Evolutionary conservation across 2,888 invertebrate species (phyloP), one percentile per base, ranked within the genome.

Genomic region (Fissipunctia ypsillon): DNA sequence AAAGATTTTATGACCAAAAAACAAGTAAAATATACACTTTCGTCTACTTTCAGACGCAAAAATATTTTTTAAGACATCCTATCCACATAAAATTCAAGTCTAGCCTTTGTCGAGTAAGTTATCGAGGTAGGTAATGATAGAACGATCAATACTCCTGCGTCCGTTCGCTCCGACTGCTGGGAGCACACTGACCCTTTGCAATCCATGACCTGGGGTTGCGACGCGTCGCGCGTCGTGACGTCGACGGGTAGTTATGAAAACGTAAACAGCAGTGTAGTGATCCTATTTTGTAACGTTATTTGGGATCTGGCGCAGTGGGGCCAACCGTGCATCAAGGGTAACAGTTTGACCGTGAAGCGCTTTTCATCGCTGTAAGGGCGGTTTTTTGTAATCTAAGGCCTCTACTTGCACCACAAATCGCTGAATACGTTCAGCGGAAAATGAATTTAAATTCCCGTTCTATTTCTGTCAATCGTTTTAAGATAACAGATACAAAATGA

Each of bases 131-230:
- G 6, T n/a, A 68, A 3, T 12, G 31, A 12, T 19, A 43, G 35
- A 50, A 59, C 41, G 10, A 57, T 28, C 25, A n/a, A n/a, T 28
- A 59, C 2, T n/a, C 22, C 25, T 10, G 0, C 74, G 50, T 77
- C 50, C 43, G 35, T 31, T 14, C 43, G 50, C 74, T 74, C 69
- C 74, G 31, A 19, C 35, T 19, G 69, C 6, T 70, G 43, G 69
- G 74, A 75, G 74, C 78, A 52, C 78, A 75, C 78, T 75, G 78
- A 78, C 78, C 50, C 10, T 50, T 16, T 14, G 3, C 22, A 41
- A 43, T 35, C 43, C 35, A 10, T 43, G 78, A 57, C 57, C 35
- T 7, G 9, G 43, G 50, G 28, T 19, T 25, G 28, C 0, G 31
- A 9, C 41, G 1, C 41, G 35, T 19, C 50, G 69, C 41, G 1